Conservation (phyloP, 2,888 invertebrate species). For the Apeira syringaria region DNA sequence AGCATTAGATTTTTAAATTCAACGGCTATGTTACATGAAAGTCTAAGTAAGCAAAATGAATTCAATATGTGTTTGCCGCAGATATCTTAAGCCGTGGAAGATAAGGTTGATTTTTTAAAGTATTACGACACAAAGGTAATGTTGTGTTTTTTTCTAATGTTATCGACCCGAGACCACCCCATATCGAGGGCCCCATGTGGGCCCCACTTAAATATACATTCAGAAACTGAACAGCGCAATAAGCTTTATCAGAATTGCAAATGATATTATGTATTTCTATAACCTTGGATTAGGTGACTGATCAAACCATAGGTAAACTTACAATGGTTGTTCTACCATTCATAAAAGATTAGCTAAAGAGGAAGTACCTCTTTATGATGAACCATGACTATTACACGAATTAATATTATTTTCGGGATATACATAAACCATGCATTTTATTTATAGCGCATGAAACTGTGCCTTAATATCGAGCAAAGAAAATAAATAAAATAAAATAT, state of each 20-base stretch:
- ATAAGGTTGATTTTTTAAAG: slow-evolving; percentile 29
- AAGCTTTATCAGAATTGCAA: slow-evolving; percentile 68
- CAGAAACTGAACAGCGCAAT: slow-evolving; percentile 60
- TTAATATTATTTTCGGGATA: no score
- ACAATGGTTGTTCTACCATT: slow-evolving; percentile 35
- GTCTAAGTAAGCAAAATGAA: slow-evolving; percentile 14
- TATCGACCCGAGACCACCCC: slow-evolving; percentile 72
- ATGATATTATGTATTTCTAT: slow-evolving; percentile 54
- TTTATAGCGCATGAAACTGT: no score
- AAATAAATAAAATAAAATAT: no score
- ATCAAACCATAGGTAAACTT: slow-evolving; percentile 26
- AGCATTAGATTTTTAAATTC: slow-evolving; percentile 25
- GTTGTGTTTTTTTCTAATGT: slow-evolving; percentile 48
- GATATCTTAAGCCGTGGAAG: slow-evolving; percentile 17
- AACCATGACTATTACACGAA: no score
- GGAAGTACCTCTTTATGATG: no score
- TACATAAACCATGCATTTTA: no score
- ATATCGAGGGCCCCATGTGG: no score
- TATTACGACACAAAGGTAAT: neutral
- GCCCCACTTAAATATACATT: slow-evolving; percentile 69
- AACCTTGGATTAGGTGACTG: slow-evolving; percentile 74
- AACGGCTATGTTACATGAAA: slow-evolving; percentile 26
- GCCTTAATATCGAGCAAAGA: no score
- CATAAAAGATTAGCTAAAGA: no score
- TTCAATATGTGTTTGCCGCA: neutral